phyloP scores from a whole-genome alignment of 2,113 vertebrate genomes.

The Columba livia region DNA sequence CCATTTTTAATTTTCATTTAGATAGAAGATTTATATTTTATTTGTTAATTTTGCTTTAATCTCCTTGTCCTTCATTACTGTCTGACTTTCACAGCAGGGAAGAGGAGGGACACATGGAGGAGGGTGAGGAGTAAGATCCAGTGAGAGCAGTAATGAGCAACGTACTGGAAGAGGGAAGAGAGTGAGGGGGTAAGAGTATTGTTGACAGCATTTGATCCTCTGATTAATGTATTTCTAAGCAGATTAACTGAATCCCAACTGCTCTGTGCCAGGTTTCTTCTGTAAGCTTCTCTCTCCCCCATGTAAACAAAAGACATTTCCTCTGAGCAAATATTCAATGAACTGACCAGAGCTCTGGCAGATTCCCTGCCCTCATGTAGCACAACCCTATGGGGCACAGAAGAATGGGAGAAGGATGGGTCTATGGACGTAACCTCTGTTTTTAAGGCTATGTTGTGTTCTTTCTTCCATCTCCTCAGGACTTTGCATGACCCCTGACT shows the following conservation, averaged over 20 bases:
- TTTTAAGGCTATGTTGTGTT: neutral
- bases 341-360: neutral
- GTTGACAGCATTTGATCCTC: constrained; percentile 72
- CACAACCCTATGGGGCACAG: neutral
- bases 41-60: constrained; percentile 70
- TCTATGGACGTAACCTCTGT: neutral
- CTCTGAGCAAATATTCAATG: constrained; percentile 10
- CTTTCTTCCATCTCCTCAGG: neutral
- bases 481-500: neutral
- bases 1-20: constrained; percentile 64
- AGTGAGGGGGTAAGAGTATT: constrained; percentile 53
- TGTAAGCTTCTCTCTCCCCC: constrained; percentile 69
- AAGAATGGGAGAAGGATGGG: neutral
- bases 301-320: constrained; percentile 64
- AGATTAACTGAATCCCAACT: constrained; percentile 81
- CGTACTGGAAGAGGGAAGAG: constrained; percentile 40
- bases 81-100: constrained; percentile 46
- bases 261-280: constrained; percentile 74
- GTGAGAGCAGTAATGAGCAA: constrained; percentile 16
- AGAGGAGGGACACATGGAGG: constrained; percentile 12
- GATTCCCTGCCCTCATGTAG: neutral
- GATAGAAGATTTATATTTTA: constrained; percentile 54
- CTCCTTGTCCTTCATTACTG: constrained; percentile 49
- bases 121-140: constrained; percentile 11
- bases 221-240: constrained; percentile 80